These are phyloP conservation scores for Canis aureus DNA, from an alignment of 2,113 vertebrate species.

Conservation along the genomic window DNA sequence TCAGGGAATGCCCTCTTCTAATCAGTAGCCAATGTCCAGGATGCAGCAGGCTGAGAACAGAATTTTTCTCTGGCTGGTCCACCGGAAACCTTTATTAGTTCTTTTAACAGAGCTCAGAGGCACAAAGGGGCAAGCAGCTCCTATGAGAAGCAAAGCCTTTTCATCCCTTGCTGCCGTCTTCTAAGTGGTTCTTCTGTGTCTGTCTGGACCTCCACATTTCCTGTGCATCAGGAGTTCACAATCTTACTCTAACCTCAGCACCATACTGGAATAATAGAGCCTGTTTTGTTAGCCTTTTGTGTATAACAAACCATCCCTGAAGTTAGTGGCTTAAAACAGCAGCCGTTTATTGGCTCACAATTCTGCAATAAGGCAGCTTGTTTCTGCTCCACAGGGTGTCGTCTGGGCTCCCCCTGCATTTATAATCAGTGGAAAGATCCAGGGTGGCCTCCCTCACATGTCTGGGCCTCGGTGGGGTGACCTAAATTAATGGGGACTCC, in stretches of 20 bases:
- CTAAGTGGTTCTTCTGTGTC: not conserved
- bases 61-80: not conserved
- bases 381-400: not conserved
- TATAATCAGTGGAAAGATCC: not conserved
- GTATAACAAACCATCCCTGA: not conserved
- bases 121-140: not conserved
- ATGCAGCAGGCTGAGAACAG: not conserved
- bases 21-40: not conserved
- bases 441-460: not conserved
- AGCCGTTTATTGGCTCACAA: not conserved
- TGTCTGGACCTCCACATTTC: not conserved
- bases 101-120: not conserved
- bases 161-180: not conserved
- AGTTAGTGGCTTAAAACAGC: not conserved
- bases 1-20: not conserved
- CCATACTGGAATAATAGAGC: not conserved
- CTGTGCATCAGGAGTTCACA: not conserved
- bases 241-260: not conserved
- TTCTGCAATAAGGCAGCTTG: not conserved
- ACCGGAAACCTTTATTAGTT: not conserved
- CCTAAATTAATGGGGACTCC: not conserved
- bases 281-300: not conserved
- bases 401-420: not conserved
- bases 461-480: not conserved
- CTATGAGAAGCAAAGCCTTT: not conserved